phyloP scores from a whole-genome alignment of 2,113 vertebrate genomes.

The Dicentrarchus labrax region DNA sequence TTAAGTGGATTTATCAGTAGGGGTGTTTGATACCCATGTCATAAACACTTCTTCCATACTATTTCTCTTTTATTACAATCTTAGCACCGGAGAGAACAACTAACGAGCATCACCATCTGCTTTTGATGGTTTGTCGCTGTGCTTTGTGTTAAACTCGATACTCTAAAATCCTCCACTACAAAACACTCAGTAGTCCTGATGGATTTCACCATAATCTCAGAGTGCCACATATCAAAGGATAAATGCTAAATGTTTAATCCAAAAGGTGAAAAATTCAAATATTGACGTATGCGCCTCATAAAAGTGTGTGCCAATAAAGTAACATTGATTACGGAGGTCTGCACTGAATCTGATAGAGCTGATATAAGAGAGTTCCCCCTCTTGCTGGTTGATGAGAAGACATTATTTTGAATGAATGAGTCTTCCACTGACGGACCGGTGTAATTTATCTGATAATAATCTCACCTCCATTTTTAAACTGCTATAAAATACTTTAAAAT shows the following conservation, averaged over 20 bases:
- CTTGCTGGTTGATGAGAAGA: conserved; percentile 44
- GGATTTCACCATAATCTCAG: conserved; percentile 45
- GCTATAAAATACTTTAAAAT: conserved; percentile 68
- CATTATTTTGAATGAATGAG: conserved; percentile 59
- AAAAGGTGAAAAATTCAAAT: conserved; percentile 60
- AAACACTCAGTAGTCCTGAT: conserved; percentile 24
- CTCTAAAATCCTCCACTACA: conserved; percentile 12
- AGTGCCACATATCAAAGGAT: conserved; percentile 45
- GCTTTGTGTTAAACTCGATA: conserved; percentile 32
- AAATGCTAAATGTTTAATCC: conserved; percentile 60
- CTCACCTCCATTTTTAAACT: conserved; percentile 67
- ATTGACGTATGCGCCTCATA: conserved; percentile 57
- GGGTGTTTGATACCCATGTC: background rate
- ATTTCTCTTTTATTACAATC: conserved; percentile 12
- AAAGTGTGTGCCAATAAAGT: conserved; percentile 56
- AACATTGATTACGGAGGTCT: conserved; percentile 62
- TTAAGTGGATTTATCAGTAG: conserved; percentile 32
- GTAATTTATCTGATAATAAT: conserved; percentile 72
- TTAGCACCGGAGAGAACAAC: background rate
- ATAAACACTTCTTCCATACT: background rate
- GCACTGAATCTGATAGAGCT: conserved; percentile 31
- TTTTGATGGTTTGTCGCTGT: conserved; percentile 1
- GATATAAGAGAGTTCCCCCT: conserved; percentile 23
- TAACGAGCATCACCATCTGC: conserved; percentile 4
- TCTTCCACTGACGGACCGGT: conserved; percentile 43